Base-by-base conservation (phyloP, 1,140 invertebrate species). In the Drosophila pseudoananassae region DNA sequence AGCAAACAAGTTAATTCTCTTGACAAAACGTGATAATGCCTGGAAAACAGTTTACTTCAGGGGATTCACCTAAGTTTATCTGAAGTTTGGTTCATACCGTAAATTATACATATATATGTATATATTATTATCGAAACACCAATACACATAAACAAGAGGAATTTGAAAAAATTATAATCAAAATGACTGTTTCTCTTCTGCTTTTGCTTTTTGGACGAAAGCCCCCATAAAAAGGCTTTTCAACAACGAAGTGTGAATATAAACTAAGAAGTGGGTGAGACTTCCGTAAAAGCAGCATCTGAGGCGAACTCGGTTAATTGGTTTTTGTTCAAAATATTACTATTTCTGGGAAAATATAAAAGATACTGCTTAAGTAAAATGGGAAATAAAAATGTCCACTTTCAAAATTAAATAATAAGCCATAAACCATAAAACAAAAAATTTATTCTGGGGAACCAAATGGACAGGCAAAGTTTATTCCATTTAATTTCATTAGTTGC, bases 1-100 rank as follows among this genome's bases (percentile, higher is more conserved):
- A 55, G 17, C 46, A 74, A 56, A 66, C 36, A 74, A 69, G 69
- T 74, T 65, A 57, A 78, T 74, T 47, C 79, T 45, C 49, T 20
- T 40, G 33, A 54, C 56, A 52, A 80, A 80, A 78, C 77, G 50
- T 56, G 68, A 74, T 78, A 82, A 82, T 78, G 61, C 51, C 50
- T 7, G 43, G 51, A 43, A 78, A 74, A 43, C 47, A 60, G 61
- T 82, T 68, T 73, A 40, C 69, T 54, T 75, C 23, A 14, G 61
- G 46, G 75, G 43, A 64, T 51, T 56, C 50, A 70, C 31, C 59
- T 55, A 74, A 82, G 56, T 83, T 83, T 70, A 61, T 55, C 70
- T 46, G 38, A 20, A 46, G 17, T 10, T 61, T 63, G 23, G 3
- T 31, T 40, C 47, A 23, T 43, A 17, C 43, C 43, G 17, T 20